Conservation (phyloP, 2,113 vertebrate species). For the Paratilapia polleni region DNA sequence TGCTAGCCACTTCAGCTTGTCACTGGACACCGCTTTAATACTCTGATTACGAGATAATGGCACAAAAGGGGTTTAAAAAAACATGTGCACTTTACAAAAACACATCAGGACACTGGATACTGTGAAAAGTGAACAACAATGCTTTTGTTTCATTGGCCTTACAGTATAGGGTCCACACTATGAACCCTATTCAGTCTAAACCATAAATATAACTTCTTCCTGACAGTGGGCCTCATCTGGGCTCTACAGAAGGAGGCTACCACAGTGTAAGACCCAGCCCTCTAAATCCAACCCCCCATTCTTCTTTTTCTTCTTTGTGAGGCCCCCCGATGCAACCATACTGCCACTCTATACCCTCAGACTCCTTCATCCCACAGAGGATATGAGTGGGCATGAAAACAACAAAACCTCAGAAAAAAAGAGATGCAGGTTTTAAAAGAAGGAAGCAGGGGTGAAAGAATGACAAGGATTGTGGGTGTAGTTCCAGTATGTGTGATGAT, state of each 20-base stretch:
- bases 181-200: constrained; percentile 53
- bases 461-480: constrained; percentile 29
- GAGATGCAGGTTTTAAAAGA: constrained; percentile 23
- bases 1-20: constrained; percentile 68
- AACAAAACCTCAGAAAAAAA: constrained; percentile 20
- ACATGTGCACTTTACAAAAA: constrained; percentile 43
- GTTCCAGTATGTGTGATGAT: constrained; percentile 47
- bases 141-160: constrained; percentile 48
- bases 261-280: constrained; percentile 27
- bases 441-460: constrained; percentile 30
- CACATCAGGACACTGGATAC: constrained; percentile 32
- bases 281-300: constrained; percentile 35
- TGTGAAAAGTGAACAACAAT: constrained; percentile 33
- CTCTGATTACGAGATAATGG: constrained; percentile 51
- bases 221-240: constrained; percentile 68
- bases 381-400: constrained; percentile 42
- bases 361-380: constrained; percentile 37
- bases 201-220: constrained; percentile 64
- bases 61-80: constrained; percentile 37
- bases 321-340: constrained; percentile 48
- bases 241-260: constrained; percentile 30
- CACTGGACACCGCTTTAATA: constrained; percentile 55
- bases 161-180: constrained; percentile 39
- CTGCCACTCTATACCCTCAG: constrained; percentile 20
- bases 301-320: constrained; percentile 34